These are phyloP conservation scores for Grammatotria lemairii DNA, from an alignment of 2,113 vertebrate species.

Conservation along the genomic window DNA sequence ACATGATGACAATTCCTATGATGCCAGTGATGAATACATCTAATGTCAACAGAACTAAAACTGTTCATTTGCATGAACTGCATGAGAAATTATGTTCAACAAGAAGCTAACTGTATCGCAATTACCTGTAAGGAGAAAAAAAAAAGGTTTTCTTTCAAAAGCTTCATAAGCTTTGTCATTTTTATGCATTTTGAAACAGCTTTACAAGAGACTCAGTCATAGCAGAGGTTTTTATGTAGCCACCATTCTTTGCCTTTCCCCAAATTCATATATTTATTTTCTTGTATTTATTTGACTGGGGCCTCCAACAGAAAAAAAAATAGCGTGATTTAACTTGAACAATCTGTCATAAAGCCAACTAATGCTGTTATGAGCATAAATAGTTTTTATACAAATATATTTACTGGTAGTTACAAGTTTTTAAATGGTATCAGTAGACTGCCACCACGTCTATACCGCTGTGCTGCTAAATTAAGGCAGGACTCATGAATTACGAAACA, in stretches of 20 bases:
- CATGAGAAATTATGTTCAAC: conserved; percentile 80
- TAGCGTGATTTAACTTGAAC: conserved; percentile 49
- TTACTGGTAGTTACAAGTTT: conserved; percentile 46
- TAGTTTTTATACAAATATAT: conserved; percentile 45
- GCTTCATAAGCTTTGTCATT: conserved; percentile 80
- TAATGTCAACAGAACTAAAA: conserved; percentile 59
- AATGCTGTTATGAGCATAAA: conserved; percentile 54
- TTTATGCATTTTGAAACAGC: conserved; percentile 85
- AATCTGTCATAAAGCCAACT: conserved; percentile 54
- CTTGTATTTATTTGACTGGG: conserved; percentile 41
- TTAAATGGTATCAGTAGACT: conserved; percentile 28
- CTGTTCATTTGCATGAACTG: conserved; percentile 91
- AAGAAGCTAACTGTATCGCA: conserved; percentile 79
- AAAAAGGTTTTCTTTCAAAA: conserved; percentile 73
- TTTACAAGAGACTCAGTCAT: conserved; percentile 74
- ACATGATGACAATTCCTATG: conserved; percentile 54
- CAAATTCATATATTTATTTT: conserved; percentile 61
- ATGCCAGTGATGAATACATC: conserved; percentile 51
- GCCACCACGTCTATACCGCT: conserved; percentile 15
- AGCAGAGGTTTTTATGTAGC: conserved; percentile 70
- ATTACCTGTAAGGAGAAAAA: conserved; percentile 62
- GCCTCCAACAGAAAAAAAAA: conserved; percentile 21
- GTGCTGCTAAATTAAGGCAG: conserved; percentile 32
- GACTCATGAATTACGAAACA: conserved; percentile 29
- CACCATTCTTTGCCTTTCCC: conserved; percentile 73